Base-by-base conservation (phyloP, 2,797 vertebrate species). In the Cygnus olor region DNA sequence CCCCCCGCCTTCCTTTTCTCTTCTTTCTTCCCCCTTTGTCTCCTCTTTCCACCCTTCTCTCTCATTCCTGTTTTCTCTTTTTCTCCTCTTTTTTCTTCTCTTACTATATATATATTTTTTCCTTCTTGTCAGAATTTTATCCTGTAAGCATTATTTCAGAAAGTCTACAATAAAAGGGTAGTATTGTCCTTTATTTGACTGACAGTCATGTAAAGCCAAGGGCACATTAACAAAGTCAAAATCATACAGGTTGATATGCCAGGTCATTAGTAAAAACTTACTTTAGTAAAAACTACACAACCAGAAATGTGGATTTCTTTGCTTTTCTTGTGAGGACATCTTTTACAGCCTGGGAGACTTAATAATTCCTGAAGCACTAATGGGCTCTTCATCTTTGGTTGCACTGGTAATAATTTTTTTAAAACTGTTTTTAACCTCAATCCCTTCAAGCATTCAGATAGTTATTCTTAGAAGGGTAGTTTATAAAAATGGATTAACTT, bases 401-500 rank as follows among this genome's bases (percentile, higher is more conserved):
- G 76, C 78, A 77, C 69, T 93, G 42, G 63, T 90, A 94, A 82
- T 89, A 36, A 91, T 93, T 94, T 96, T 40, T 68, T 68, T 80
- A 28, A 4, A 82, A 89, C 82, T 93, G 93, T 90, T 93, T 96
- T 96, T 97, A 97, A 96, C 94, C 96, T 94, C 84, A 86, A 90
- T 92, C 89, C 94, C 95, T 97, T 88, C 88, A 92, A 96, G 94
- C 94, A 93, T 88, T 95, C 94, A 95, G 79, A 88, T 76, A 88
- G 87, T 94, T 96, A 85, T 97, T 95, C 95, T 96, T 96, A 95
- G 94, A 96, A 95, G 89, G 69, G 68, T 89, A 88, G 91, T 96
- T 96, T 95, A 93, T 88, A 95, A 90, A 96, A 96, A 95, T 0
- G 40, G 90, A 94, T 97, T 97, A 95, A 83, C 79, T 96, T 97